Evolutionary conservation across 1,140 invertebrate genomes (phyloP).

Genomic region (Dreissena polymorpha): DNA sequence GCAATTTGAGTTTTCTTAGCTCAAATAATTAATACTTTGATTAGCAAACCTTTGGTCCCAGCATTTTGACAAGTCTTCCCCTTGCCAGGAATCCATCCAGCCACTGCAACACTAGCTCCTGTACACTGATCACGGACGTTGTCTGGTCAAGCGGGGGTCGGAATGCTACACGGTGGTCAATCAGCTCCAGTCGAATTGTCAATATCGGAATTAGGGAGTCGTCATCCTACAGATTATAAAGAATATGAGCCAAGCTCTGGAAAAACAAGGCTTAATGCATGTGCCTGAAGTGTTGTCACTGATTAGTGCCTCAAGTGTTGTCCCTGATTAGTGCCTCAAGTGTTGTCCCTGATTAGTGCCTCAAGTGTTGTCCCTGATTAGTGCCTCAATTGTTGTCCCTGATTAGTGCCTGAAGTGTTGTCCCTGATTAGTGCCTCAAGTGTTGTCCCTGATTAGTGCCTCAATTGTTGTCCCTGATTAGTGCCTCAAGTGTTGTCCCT

Average conservation of each 20-base stretch:
- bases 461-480: no score
- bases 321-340: no score
- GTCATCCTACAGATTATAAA: conserved; percentile 55
- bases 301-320: neutral
- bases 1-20: no score
- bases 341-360: no score
- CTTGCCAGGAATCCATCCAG: conserved; percentile 74
- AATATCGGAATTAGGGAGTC: conserved; percentile 71
- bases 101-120: conserved; percentile 76
- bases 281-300: neutral
- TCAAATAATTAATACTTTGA: no score
- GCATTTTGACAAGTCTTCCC: conserved; percentile 75
- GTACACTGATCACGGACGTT: conserved; percentile 75
- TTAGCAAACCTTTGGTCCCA: conserved; percentile 72
- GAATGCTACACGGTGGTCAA: conserved; percentile 75
- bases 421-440: no score
- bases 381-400: no score
- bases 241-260: neutral
- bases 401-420: no score
- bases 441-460: no score
- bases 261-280: neutral
- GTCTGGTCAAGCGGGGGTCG: conserved; percentile 75
- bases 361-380: no score
- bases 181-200: conserved; percentile 76
- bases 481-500: no score